phyloP scores from a whole-genome alignment of 1,140 invertebrate genomes.

The Dendroctonus valens region DNA sequence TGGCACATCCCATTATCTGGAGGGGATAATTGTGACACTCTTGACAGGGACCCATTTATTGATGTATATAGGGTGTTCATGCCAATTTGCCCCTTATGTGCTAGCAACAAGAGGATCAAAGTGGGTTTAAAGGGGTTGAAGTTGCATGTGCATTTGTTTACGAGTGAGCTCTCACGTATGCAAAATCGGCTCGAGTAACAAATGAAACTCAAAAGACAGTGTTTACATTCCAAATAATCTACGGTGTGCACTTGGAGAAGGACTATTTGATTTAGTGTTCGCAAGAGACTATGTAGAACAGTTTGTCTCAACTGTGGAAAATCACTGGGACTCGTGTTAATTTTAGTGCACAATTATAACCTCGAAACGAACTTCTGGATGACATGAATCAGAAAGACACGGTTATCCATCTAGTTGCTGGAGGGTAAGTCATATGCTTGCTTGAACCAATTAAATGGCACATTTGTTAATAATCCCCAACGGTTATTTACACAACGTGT shows the following conservation, averaged over 20 bases:
- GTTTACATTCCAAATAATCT: slow-evolving; percentile 19
- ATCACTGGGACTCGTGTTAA: neutral
- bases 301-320: neutral
- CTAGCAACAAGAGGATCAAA: neutral
- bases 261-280: slow-evolving; percentile 17
- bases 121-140: neutral
- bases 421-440: slow-evolving; percentile 67
- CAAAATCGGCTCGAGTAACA: slow-evolving; percentile 4
- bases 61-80: slow-evolving; percentile 11
- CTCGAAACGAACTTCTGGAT: slow-evolving; percentile 12
- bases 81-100: slow-evolving; percentile 36
- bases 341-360: slow-evolving; percentile 2
- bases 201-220: slow-evolving; percentile 24
- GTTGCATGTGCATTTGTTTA: slow-evolving; percentile 18
- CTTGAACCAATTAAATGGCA: slow-evolving; percentile 15
- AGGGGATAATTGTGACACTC: slow-evolving; percentile 26
- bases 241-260: slow-evolving; percentile 9
- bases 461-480: slow-evolving; percentile 5
- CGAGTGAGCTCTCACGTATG: slow-evolving; percentile 23
- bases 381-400: slow-evolving; percentile 74
- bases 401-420: slow-evolving; percentile 81
- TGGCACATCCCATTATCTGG: slow-evolving; percentile 32
- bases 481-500: slow-evolving; percentile 11
- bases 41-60: slow-evolving; percentile 9
- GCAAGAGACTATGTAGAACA: neutral